Evolutionary conservation across 2,888 invertebrate species (phyloP), one percentile per base, ranked within the genome.

Genomic region (Nematopogon swammerdamellus): DNA sequence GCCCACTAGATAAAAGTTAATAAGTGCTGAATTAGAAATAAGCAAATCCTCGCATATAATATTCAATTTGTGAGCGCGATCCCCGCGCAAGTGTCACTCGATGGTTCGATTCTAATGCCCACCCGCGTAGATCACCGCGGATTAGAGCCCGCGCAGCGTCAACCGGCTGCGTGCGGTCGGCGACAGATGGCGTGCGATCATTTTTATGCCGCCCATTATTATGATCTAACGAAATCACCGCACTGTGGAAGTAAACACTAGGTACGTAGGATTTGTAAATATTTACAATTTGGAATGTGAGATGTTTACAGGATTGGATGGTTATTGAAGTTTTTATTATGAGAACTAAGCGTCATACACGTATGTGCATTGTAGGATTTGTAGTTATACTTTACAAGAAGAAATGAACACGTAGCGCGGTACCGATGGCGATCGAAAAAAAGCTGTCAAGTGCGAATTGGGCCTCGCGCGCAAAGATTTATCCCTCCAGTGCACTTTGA

Each of bases 171-270:
- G 49, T 52, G 52, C 50, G 46, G 56, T 55, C 55, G 57, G 58
- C 66, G 69, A 65, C 77, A 77, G 76, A 75, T 77, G 76, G 74
- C 67, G 69, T 55, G 57, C 62, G 58, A 18, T 43, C 49, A 49
- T 25, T 18, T 45, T 44, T 49, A 49, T 29, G 25, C 17, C 44
- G 19, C 47, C 19, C n/a, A 18, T 36, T 48, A 43, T 48, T 48
- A 47, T 19, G 19, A 16, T 44, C 59, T 55, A 29, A 51, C 55
- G 54, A 55, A 63, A 63, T 66, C 64, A 60, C 58, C 48, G 61
- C 8, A 25, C 8, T 8, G n/a, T 4, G 11, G 36, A 14, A 8
- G 36, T 54, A 62, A 62, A 63, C 68, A 70, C 58, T 65, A 70
- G 68, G 8, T 14, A 14, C n/a, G 11, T 8, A 68, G 63, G 63